These are phyloP conservation scores for Drosophila kuntzei DNA, from an alignment of 2,888 invertebrate species.

Conservation along the genomic window DNA sequence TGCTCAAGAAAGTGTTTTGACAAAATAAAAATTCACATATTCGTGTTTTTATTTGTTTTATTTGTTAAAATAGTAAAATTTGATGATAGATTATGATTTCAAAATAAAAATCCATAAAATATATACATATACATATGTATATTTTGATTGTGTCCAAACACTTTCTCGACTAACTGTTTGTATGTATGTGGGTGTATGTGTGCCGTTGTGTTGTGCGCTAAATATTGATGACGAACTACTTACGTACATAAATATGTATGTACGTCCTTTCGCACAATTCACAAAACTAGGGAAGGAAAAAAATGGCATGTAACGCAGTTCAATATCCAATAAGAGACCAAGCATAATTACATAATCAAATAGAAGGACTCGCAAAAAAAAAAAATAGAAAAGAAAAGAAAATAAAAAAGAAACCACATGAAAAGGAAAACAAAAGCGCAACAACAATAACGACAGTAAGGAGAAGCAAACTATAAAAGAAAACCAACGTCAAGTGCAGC, in stretches of 20 bases:
- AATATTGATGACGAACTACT: conserved; percentile 75
- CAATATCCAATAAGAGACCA: conserved; percentile 82
- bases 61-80: no score
- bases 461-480: conserved; percentile 32
- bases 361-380: conserved; percentile 68
- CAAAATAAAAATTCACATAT: no score
- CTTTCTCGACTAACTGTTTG: background rate
- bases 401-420: conserved; percentile 29
- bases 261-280: conserved; percentile 47
- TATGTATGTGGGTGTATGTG: conserved; percentile 39
- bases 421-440: conserved; percentile 33
- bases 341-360: conserved; percentile 84
- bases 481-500: conserved; percentile 62
- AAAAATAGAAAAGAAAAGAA: conserved; percentile 34
- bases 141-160: no score
- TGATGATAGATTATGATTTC: no score
- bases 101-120: no score
- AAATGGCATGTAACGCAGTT: conserved; percentile 68
- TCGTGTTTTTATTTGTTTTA: no score
- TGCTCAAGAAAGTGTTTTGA: no score
- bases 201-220: conserved; percentile 43
- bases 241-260: no score
- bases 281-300: conserved; percentile 47
- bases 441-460: conserved; percentile 33
- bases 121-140: no score